Evolutionary conservation across 2,888 invertebrate genomes (phyloP).

Genomic region (Teleiodes luculella): DNA sequence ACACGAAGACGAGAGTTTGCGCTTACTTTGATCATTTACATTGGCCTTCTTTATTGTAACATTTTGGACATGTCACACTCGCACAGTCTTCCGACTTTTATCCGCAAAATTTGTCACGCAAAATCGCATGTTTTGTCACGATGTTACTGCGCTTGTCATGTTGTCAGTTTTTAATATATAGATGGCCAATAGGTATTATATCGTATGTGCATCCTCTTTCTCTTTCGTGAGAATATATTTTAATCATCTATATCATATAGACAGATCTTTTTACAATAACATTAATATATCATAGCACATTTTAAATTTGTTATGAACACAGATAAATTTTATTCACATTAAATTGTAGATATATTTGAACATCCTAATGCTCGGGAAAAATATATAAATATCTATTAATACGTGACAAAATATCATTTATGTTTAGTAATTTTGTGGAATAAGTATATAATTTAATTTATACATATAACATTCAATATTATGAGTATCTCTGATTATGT

Average conservation of each 20-base stretch:
- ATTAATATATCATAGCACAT: slow-evolving; percentile 49
- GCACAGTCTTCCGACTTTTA: not conserved
- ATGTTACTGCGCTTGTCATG: slow-evolving; percentile 17
- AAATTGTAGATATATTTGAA: slow-evolving; percentile 61
- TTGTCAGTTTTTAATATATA: not conserved
- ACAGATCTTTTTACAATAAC: slow-evolving; percentile 52
- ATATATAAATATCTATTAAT: slow-evolving; percentile 53
- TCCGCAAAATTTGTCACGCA: not conserved
- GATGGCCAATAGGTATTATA: not conserved
- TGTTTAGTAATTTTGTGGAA: slow-evolving; percentile 53
- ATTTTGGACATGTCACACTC: not conserved
- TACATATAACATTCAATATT: slow-evolving; percentile 43
- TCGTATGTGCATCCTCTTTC: not conserved
- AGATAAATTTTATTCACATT: slow-evolving; percentile 60
- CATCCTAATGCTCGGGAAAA: slow-evolving; percentile 63
- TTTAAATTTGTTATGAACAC: slow-evolving; percentile 58
- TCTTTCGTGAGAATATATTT: not conserved
- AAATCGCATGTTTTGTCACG: not conserved
- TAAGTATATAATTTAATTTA: slow-evolving; percentile 53
- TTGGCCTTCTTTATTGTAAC: not conserved
- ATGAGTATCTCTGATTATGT: slow-evolving; percentile 44
- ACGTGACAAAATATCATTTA: slow-evolving; percentile 46
- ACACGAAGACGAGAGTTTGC: not conserved
- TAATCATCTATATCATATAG: slow-evolving; percentile 40
- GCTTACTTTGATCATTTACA: not conserved